These are phyloP conservation scores for Leptinotarsa rubiginosa DNA, from an alignment of 2,888 invertebrate species.

Conservation along the genomic window DNA sequence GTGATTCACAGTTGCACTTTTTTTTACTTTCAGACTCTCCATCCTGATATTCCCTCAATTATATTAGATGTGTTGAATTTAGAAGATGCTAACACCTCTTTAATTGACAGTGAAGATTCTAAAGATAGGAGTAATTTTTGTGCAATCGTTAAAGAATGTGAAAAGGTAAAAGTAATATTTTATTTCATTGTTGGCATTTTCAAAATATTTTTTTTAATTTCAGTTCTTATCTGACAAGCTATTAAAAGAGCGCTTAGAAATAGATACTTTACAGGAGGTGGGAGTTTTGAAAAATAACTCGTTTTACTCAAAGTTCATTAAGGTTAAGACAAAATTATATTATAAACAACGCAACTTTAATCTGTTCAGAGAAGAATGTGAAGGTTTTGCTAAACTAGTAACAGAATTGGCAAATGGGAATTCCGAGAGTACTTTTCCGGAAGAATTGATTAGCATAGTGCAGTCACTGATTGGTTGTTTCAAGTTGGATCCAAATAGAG, in stretches of 20 bases:
- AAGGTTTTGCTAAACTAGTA: slow-evolving; percentile 97
- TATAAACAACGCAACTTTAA: slow-evolving; percentile 99
- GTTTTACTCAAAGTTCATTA: slow-evolving; percentile 95
- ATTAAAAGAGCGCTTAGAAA: slow-evolving; percentile 91
- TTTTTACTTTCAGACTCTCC: slow-evolving; percentile 71
- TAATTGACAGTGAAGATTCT: slow-evolving; percentile 70
- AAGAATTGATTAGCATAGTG: slow-evolving; percentile 85
- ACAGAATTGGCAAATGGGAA: slow-evolving; percentile 92
- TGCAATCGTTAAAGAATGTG: slow-evolving; percentile 81
- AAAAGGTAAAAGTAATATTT: slow-evolving; percentile 71
- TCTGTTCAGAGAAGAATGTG: slow-evolving; percentile 97
- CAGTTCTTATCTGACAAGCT: slow-evolving; percentile 83
- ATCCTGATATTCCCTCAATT: slow-evolving; percentile 84
- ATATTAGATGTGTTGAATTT: slow-evolving; percentile 87
- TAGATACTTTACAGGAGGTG: slow-evolving; percentile 92
- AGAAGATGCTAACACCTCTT: slow-evolving; percentile 84
- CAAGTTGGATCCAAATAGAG: slow-evolving; percentile 98
- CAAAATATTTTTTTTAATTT: slow-evolving; percentile 50
- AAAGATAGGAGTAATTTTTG: slow-evolving; percentile 83
- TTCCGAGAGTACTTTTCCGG: slow-evolving; percentile 73
- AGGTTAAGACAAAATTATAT: slow-evolving; percentile 97
- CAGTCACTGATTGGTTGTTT: slow-evolving; percentile 97
- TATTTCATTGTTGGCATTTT: background rate
- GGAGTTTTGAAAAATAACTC: slow-evolving; percentile 90
- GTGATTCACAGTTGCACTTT: background rate